Conservation (phyloP, 2,888 invertebrate genomes). For the Pseudolycoriella hygida region DNA sequence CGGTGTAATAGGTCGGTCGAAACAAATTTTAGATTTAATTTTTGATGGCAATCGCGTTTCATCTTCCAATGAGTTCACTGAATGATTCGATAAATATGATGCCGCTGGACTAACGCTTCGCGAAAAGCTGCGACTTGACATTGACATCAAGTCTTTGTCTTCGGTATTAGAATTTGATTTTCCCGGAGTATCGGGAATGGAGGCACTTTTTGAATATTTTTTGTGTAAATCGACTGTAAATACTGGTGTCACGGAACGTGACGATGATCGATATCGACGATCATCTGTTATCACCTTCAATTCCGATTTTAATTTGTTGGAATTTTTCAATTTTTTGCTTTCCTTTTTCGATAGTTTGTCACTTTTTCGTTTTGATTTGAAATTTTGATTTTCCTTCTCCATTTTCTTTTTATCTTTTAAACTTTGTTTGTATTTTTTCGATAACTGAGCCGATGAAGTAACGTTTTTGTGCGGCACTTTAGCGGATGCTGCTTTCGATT, state of each 20-base stretch:
- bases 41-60: neutral
- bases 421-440: neutral
- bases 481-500: slow-evolving; percentile 26
- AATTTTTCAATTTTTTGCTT: neutral
- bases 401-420: neutral
- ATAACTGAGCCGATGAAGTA: slow-evolving; percentile 24
- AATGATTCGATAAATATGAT: slow-evolving; percentile 10
- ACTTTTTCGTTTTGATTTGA: neutral
- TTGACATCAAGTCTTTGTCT: slow-evolving; percentile 13
- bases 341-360: neutral
- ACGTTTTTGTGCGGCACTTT: slow-evolving; percentile 30
- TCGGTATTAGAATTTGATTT: slow-evolving; percentile 4
- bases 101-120: slow-evolving; percentile 13
- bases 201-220: slow-evolving; percentile 29
- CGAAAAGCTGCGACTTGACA: slow-evolving; percentile 18
- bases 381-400: neutral
- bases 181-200: slow-evolving; percentile 1
- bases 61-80: neutral
- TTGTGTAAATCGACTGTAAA: slow-evolving; percentile 29
- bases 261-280: slow-evolving; percentile 2
- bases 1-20: neutral
- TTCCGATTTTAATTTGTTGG: neutral
- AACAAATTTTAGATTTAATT: neutral
- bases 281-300: neutral
- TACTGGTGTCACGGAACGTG: slow-evolving; percentile 17